These are phyloP conservation scores for Aquatica leii DNA, from an alignment of 2,888 invertebrate species.

Conservation along the genomic window DNA sequence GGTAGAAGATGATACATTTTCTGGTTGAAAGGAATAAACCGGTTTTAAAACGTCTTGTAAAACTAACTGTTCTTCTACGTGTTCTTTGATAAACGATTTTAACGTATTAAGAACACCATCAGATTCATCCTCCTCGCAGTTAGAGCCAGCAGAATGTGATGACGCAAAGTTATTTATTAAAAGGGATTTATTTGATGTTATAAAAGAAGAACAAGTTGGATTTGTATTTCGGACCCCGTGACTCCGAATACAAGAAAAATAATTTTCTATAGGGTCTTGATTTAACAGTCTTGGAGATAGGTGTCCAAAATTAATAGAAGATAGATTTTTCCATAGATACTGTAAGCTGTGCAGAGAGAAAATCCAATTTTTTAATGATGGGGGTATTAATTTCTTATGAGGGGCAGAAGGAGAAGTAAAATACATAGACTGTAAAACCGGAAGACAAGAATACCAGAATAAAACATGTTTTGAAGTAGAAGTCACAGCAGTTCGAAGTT, in stretches of 20 bases:
- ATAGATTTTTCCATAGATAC: conserved; percentile 3
- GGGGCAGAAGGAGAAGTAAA: not conserved
- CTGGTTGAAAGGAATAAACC: no score
- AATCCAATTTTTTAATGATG: no score
- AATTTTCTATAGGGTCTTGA: not conserved
- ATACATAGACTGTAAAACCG: not conserved
- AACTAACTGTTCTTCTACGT: no score
- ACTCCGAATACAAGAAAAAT: not conserved
- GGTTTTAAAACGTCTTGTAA: no score
- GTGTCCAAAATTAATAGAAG: not conserved
- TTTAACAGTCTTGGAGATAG: not conserved
- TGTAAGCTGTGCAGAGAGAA: not conserved
- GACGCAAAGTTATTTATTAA: not conserved
- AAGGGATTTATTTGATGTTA: not conserved
- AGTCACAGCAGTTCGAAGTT: not conserved
- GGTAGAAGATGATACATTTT: no score
- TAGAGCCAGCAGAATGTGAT: no score
- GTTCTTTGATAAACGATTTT: not conserved
- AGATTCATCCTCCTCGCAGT: not conserved
- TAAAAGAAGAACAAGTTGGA: not conserved
- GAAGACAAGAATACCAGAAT: not conserved
- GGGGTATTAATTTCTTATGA: not conserved
- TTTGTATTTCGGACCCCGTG: not conserved
- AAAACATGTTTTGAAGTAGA: not conserved
- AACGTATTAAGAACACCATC: not conserved